phyloP scores from a whole-genome alignment of 2,113 vertebrate species.

The Romanogobio albipinnatus region DNA sequence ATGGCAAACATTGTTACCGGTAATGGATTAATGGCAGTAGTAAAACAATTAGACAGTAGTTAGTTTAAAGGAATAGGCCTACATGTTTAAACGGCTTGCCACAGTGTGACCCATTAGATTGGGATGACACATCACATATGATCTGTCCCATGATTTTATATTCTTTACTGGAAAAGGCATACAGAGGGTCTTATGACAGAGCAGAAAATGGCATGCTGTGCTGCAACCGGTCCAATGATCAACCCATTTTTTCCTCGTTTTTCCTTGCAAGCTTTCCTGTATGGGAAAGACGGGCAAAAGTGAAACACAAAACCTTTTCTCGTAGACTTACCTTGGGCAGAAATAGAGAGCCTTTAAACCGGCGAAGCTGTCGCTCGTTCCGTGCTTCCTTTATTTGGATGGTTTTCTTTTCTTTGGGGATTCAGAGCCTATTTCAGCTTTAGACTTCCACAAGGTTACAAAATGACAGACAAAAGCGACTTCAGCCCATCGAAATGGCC shows the following conservation, averaged over 20 bases:
- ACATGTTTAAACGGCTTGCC: background rate
- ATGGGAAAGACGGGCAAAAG: slow-evolving; percentile 14
- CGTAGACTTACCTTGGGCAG: slow-evolving; percentile 72
- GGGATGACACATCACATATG: slow-evolving; percentile 24
- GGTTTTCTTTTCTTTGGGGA: slow-evolving; percentile 41
- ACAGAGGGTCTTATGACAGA: slow-evolving; percentile 35
- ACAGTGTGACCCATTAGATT: background rate
- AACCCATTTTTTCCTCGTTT: background rate
- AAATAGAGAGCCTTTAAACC: slow-evolving; percentile 69
- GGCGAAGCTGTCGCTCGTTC: slow-evolving; percentile 60
- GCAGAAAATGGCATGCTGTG: slow-evolving; percentile 42
- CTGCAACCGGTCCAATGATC: slow-evolving; percentile 2
- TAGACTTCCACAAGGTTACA: slow-evolving; percentile 50
- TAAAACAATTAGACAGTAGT: background rate
- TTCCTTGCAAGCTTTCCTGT: slow-evolving; percentile 7
- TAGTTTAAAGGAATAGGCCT: background rate
- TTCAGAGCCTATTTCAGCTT: background rate
- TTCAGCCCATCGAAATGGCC: slow-evolving; percentile 26
- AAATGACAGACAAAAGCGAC: slow-evolving; percentile 50
- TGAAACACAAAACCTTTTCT: slow-evolving; percentile 42
- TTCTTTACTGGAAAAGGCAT: background rate
- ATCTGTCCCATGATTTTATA: background rate
- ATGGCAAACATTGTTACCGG: background rate
- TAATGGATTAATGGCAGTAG: background rate
- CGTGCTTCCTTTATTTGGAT: slow-evolving; percentile 47